Percentiles rank a stretch among this genome's conserved stretches.
Conservation (phyloP, 2,113 vertebrate genomes). For the Psammodynastes pulverulentus region DNA sequence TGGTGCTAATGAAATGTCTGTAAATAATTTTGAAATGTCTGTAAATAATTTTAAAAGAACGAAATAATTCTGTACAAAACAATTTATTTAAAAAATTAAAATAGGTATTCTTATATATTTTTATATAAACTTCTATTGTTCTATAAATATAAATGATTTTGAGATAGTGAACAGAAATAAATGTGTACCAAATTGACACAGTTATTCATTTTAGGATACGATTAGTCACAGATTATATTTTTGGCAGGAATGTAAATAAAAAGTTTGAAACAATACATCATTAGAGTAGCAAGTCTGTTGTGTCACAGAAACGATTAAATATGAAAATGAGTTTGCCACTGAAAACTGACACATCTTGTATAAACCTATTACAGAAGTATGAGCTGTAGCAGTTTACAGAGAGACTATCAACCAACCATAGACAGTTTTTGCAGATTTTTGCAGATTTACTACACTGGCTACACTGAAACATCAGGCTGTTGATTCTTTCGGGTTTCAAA, state of each 20-base stretch:
- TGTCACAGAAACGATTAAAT: conserved; percentile 64
- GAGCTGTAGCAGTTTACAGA: conserved; percentile 31
- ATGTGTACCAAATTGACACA: conserved; percentile 83
- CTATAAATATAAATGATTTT: conserved; percentile 96
- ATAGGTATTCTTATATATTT: conserved; percentile 70
- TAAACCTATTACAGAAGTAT: conserved; percentile 47
- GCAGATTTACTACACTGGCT: too few relatives aligned
- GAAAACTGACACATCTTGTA: conserved; percentile 55
- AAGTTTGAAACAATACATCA: conserved; percentile 70
- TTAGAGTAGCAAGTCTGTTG: conserved; percentile 59
- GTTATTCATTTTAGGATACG: conserved; percentile 74
- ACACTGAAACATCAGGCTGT: conserved; percentile 26
- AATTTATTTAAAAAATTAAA: conserved; percentile 92
- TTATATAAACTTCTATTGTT: conserved; percentile 90
- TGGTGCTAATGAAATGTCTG: conserved; percentile 33
- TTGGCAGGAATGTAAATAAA: conserved; percentile 64
- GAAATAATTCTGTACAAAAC: conserved; percentile 78
- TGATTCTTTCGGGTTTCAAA: conserved; percentile 42
- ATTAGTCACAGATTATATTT: conserved; percentile 70
- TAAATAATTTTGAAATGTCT: conserved; percentile 55
- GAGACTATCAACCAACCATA: conserved; percentile 29
- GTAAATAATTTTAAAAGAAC: conserved; percentile 60
- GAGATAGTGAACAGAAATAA: conserved; percentile 85
- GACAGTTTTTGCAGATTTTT: conserved; percentile 17
- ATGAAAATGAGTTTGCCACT: conserved; percentile 64